Percentiles rank a stretch among this genome's conserved stretches.
Conservation (phyloP, 2,888 invertebrate genomes). For the Ephialtes manifestator region DNA sequence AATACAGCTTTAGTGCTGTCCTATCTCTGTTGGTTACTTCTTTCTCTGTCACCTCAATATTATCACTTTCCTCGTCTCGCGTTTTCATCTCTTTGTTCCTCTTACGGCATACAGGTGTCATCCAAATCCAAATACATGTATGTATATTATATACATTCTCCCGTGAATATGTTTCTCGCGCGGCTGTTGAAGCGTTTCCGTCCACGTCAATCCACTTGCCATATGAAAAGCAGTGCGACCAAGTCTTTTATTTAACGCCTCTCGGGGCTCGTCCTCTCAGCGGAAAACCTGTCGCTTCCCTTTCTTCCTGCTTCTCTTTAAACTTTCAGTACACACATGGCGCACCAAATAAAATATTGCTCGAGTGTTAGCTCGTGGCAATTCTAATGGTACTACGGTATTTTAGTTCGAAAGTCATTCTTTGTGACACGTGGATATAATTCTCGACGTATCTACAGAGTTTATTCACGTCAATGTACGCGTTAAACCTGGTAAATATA, state of each 20-base stretch:
- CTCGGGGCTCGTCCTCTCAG: neutral
- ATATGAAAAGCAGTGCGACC: slow-evolving; percentile 40
- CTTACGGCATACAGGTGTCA: slow-evolving; percentile 47
- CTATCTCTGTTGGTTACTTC: slow-evolving; percentile 15
- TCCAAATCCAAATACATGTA: neutral
- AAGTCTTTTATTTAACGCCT: slow-evolving; percentile 37
- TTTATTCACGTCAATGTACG: neutral
- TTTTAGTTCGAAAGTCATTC: slow-evolving; percentile 1
- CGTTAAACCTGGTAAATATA: neutral
- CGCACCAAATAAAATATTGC: neutral
- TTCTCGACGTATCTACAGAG: neutral
- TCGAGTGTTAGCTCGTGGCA: neutral
- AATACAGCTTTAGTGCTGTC: too few relatives aligned
- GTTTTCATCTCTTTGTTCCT: slow-evolving; percentile 48
- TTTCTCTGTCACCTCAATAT: slow-evolving; percentile 46
- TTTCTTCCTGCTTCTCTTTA: neutral
- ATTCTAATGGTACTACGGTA: neutral
- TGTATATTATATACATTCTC: too few relatives aligned
- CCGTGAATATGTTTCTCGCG: slow-evolving; percentile 3
- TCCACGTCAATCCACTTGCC: slow-evolving; percentile 48
- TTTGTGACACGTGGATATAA: slow-evolving; percentile 3
- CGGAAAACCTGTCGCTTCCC: slow-evolving; percentile 7
- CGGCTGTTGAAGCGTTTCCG: slow-evolving; percentile 51
- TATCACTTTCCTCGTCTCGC: slow-evolving; percentile 33
- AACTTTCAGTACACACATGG: slow-evolving; percentile 15